A percentile compares a stretch with the other conserved stretches of the same genome.
Evolutionary conservation across 2,797 vertebrate genomes (phyloP).

Genomic region (Platalea minor): DNA sequence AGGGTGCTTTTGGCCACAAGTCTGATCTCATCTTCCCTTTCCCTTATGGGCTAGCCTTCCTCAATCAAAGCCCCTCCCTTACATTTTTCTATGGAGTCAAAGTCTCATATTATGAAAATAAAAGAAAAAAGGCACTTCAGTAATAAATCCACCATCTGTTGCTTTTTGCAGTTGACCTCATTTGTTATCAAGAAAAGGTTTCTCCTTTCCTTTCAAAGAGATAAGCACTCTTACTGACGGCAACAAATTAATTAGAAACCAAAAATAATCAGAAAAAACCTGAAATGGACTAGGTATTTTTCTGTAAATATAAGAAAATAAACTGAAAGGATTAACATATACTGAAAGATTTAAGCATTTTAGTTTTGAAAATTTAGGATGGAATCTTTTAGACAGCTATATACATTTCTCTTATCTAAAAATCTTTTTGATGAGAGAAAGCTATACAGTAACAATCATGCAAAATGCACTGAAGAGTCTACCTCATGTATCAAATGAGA

Average conservation of each 20-base stretch:
- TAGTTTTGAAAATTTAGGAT: neutral
- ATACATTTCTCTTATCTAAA: neutral
- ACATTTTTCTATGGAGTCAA: neutral
- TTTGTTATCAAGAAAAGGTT: neutral
- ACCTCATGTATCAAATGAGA: neutral
- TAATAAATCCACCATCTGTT: neutral
- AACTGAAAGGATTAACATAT: neutral
- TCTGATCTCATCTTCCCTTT: neutral
- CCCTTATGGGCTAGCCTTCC: neutral
- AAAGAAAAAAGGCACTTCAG: neutral
- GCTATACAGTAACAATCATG: neutral
- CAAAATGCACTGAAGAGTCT: neutral
- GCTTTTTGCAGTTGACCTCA: neutral
- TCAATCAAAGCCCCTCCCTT: neutral
- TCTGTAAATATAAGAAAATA: neutral
- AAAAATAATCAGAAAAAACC: neutral
- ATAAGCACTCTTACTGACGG: neutral
- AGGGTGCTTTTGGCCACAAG: neutral
- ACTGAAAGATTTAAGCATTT: neutral
- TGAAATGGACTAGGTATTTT: neutral
- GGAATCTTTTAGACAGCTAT: neutral
- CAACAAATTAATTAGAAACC: neutral
- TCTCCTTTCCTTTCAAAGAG: neutral
- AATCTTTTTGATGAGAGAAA: neutral
- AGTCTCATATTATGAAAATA: neutral